Evolutionary conservation across 2,888 invertebrate species (phyloP).

Genomic region (Nebria brevicollis): DNA sequence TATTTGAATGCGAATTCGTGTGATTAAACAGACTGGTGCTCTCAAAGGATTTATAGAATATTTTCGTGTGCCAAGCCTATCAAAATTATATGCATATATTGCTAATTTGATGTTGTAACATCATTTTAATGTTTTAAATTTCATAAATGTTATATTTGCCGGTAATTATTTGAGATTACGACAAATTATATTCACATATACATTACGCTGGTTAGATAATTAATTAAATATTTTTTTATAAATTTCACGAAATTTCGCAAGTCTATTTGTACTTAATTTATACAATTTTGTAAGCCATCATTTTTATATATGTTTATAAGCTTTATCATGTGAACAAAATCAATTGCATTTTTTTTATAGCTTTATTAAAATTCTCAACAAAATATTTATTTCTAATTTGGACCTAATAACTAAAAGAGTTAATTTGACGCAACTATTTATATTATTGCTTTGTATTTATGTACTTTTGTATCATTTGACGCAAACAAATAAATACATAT

Average conservation of each 20-base stretch:
- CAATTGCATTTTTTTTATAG: neutral
- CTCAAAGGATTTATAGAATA: constrained; percentile 4
- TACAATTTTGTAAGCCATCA: neutral
- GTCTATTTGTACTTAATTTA: neutral
- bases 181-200: too few relatives aligned
- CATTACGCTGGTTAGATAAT: neutral
- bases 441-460: constrained; percentile 40
- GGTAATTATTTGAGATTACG: neutral
- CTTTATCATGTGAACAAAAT: neutral
- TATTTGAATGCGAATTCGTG: neutral
- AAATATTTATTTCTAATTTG: neutral
- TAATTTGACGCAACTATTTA: constrained; percentile 5
- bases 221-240: neutral
- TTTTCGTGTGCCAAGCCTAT: constrained; percentile 30
- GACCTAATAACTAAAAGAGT: neutral
- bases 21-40: constrained; percentile 12
- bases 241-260: neutral
- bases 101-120: neutral
- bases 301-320: neutral
- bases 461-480: constrained; percentile 47
- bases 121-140: constrained; percentile 6
- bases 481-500: constrained; percentile 50
- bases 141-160: neutral
- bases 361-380: neutral
- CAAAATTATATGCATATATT: constrained; percentile 4